phyloP scores from a whole-genome alignment of 2,888 invertebrate genomes.

The Drosophila kuntzei region DNA sequence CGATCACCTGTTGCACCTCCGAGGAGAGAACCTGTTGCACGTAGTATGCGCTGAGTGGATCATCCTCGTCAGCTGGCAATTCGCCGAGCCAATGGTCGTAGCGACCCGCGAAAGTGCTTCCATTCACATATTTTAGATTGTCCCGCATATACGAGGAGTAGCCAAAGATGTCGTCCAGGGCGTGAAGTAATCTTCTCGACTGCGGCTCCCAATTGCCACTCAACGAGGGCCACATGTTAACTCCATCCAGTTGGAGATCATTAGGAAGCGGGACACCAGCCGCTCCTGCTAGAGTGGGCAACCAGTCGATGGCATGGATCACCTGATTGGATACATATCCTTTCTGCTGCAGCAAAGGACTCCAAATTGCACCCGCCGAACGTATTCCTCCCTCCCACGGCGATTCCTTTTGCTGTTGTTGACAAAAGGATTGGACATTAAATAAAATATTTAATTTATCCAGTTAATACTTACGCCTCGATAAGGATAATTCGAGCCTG shows the following conservation, averaged over 20 bases:
- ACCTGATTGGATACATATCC: slow-evolving; percentile 88
- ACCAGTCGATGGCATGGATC: slow-evolving; percentile 93
- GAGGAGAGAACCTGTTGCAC: slow-evolving; percentile 73
- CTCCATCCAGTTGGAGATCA: slow-evolving; percentile 87
- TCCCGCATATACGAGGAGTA: slow-evolving; percentile 81
- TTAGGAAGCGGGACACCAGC: slow-evolving; percentile 73
- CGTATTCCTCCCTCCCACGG: slow-evolving; percentile 95
- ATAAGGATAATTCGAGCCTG: slow-evolving; percentile 92
- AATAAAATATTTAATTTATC: background rate
- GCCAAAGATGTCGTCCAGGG: slow-evolving; percentile 89
- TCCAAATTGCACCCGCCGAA: slow-evolving; percentile 91
- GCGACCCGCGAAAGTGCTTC: slow-evolving; percentile 68
- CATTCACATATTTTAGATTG: slow-evolving; percentile 83
- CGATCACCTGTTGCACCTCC: slow-evolving; percentile 67
- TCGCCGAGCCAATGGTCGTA: slow-evolving; percentile 83
- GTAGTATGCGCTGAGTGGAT: slow-evolving; percentile 75
- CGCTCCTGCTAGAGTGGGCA: slow-evolving; percentile 89
- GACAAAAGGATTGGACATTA: background rate
- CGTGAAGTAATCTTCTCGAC: slow-evolving; percentile 86
- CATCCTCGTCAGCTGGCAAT: slow-evolving; percentile 58
- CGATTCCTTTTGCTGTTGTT: slow-evolving; percentile 89
- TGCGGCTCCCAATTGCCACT: slow-evolving; percentile 84
- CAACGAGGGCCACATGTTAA: slow-evolving; percentile 89
- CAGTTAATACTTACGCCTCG: slow-evolving; percentile 88
- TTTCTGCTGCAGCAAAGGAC: slow-evolving; percentile 87